phyloP scores from a whole-genome alignment of 2,888 invertebrate species.

The Sinohyriopsis cumingii region DNA sequence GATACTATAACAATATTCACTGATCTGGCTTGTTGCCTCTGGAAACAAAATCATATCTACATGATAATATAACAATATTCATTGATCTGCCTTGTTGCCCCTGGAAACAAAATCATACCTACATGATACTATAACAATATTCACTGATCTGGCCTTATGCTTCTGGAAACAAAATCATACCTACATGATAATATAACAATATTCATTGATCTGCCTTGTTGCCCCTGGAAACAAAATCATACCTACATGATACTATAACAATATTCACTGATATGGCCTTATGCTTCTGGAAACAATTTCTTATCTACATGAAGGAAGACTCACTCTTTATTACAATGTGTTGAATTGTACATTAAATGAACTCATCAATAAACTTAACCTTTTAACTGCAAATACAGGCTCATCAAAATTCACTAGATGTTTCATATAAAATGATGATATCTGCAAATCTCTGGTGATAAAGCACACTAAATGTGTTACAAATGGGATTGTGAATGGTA shows the following conservation, averaged over 20 bases:
- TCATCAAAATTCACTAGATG: too few relatives aligned
- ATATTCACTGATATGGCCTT: constrained; percentile 78
- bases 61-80: background rate
- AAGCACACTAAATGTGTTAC: too few relatives aligned
- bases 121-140: constrained; percentile 1
- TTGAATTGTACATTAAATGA: too few relatives aligned
- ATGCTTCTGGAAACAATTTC: constrained; percentile 75
- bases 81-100: constrained; percentile 76
- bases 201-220: constrained; percentile 71
- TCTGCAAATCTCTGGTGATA: too few relatives aligned
- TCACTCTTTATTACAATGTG: too few relatives aligned
- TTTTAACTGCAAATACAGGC: too few relatives aligned
- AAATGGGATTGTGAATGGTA: too few relatives aligned
- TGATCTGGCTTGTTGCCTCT: constrained; percentile 82
- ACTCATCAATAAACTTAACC: too few relatives aligned
- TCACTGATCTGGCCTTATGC: constrained; percentile 81
- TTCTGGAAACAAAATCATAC: constrained; percentile 71
- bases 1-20: constrained; percentile 68
- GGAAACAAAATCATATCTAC: constrained; percentile 15
- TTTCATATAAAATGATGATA: too few relatives aligned
- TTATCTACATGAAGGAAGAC: background rate
- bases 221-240: constrained; percentile 75
- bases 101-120: constrained; percentile 68
- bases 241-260: background rate
- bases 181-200: background rate